phyloP scores from a whole-genome alignment of 2,113 vertebrate species.

The Psephotus haematonotus region DNA sequence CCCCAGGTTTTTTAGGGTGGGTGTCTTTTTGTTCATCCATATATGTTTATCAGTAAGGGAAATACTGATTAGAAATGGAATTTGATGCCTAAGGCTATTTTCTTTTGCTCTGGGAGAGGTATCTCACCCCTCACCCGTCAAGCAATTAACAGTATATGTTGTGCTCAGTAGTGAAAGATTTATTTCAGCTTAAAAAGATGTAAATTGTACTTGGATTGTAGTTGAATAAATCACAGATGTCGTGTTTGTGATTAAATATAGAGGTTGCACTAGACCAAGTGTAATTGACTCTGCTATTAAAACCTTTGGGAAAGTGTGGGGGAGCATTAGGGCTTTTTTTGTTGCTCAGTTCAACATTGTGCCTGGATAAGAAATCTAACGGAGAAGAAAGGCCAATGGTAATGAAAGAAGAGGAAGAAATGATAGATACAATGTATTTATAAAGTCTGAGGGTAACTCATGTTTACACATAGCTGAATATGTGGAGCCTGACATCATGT shows the following conservation, averaged over 20 bases:
- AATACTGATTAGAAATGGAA: not conserved
- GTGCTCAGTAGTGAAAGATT: not conserved
- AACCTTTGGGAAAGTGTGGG: not conserved
- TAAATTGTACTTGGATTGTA: not conserved
- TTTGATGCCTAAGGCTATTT: not conserved
- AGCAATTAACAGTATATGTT: not conserved
- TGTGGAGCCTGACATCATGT: not conserved
- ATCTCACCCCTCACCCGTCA: rapidly evolving
- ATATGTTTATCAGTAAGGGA: not conserved
- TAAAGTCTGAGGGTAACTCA: not conserved
- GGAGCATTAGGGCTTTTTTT: not conserved
- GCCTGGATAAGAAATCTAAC: not conserved
- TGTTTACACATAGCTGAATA: not conserved
- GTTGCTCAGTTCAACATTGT: not conserved
- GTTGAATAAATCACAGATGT: not conserved
- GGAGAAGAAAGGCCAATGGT: not conserved
- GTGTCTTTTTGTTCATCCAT: not conserved
- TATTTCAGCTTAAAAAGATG: not conserved
- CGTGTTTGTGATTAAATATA: not conserved
- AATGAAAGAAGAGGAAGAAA: not conserved
- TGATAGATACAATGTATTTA: not conserved
- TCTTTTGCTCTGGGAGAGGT: not conserved
- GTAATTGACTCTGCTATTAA: not conserved
- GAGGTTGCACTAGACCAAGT: not conserved
- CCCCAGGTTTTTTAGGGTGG: rapidly evolving